Evolutionary conservation across 2,888 invertebrate genomes (phyloP), one percentile per base, ranked within the genome.

Genomic region (Branchinecta sandiegonensis): DNA sequence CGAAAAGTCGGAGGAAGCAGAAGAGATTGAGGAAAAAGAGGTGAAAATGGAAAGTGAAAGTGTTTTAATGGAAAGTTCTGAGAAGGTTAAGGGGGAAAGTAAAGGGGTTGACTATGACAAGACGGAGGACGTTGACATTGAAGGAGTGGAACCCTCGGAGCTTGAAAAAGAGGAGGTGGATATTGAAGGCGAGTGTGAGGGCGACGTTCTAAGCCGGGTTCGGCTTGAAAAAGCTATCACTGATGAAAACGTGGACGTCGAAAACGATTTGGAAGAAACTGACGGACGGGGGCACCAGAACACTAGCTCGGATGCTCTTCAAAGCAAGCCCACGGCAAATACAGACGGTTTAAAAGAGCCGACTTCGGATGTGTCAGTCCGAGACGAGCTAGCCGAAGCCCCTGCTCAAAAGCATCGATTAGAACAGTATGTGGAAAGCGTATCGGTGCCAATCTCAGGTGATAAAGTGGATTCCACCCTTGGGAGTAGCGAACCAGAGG

Each of bases 151-250:
- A 56, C 14, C n/a, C 14, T 17, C n/a, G 14, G 63, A 56, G n/a
- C 14, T 17, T 8, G 63, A 56, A 23, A 56, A 56, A 56, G 14
- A 56, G 23, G 63, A 56, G 23, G 23, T 56, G 8, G 63, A 56
- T 56, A 23, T 56, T 9, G 63, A 56, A 23, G 23, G 63, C 8
- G 10, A 17, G n/a, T 56, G 14, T 56, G 63, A 56, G 0, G 10
- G 63, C 23, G 23, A 56, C 63, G n/a, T 56, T 56, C 63, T 56
- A 10, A 23, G 63, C 14, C 63, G 23, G 23, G 63, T 56, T 8
- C n/a, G 63, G 23, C 63, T 56, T 56, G 63, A 56, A 56, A 56
- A 56, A 56, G 63, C 63, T 17, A 56, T 56, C n/a, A 56, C 63
- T 17, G 63, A 56, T 56, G 63, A 56, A 56, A 56, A 56, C 23